A percentile compares a stretch with the other conserved stretches of the same genome.
These are phyloP conservation scores for Uloborus plumipes DNA, from an alignment of 2,888 invertebrate genomes.

Conservation along the genomic window DNA sequence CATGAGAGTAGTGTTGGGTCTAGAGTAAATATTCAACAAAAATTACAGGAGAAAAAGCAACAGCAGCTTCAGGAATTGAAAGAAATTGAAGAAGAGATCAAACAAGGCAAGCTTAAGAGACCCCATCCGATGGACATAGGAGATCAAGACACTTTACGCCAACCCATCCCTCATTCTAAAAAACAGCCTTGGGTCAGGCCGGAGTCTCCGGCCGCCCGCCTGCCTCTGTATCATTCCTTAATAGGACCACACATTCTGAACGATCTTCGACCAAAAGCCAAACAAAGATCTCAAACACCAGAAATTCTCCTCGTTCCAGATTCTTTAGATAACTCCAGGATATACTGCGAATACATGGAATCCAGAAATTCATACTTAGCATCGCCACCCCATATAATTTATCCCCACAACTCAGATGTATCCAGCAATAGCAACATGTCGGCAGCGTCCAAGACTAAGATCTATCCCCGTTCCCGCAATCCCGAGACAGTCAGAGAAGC, in stretches of 20 bases:
- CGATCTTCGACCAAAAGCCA: conserved; percentile 64
- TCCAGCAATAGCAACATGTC: conserved; percentile 64
- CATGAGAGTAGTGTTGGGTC: conserved; percentile 83
- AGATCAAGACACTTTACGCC: conserved; percentile 72
- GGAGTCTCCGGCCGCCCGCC: conserved; percentile 55
- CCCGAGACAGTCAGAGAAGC: conserved; percentile 66
- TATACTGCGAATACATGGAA: conserved; percentile 72
- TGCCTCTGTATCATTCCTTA: conserved; percentile 53
- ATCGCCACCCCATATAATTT: conserved; percentile 55
- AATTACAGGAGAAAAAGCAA: conserved; percentile 88
- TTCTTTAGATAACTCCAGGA: conserved; percentile 76
- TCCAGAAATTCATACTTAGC: conserved; percentile 54
- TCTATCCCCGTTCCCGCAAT: conserved; percentile 62
- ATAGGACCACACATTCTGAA: conserved; percentile 57
- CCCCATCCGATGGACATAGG: conserved; percentile 70
- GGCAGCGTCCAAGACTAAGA: conserved; percentile 51
- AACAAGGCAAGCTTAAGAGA: conserved; percentile 79
- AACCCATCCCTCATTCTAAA: conserved; percentile 81
- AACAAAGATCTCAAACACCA: conserved; percentile 79
- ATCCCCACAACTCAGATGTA: conserved; percentile 54
- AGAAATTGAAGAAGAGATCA: conserved; percentile 88
- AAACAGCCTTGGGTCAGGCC: conserved; percentile 76
- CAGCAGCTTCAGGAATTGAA: conserved; percentile 87
- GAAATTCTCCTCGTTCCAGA: conserved; percentile 85
- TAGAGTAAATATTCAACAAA: conserved; percentile 87